These are phyloP conservation scores for Cheilosia grossa DNA, from an alignment of 2,888 invertebrate genomes.

Conservation along the genomic window DNA sequence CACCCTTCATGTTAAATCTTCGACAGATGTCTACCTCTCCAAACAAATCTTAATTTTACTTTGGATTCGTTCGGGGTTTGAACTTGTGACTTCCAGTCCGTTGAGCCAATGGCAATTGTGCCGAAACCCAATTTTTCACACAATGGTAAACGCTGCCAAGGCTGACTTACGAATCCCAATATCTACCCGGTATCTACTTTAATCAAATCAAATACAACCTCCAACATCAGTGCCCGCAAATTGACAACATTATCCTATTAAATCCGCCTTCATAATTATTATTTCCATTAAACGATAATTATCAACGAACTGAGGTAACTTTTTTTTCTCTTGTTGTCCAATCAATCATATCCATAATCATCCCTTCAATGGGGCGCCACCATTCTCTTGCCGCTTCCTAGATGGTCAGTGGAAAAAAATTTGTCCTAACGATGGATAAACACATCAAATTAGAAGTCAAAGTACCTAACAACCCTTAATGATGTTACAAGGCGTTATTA, in stretches of 20 bases:
- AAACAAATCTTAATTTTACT: too few relatives aligned
- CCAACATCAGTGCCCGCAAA: constrained; percentile 18
- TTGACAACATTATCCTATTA: constrained; percentile 65
- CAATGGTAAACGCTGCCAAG: too few relatives aligned
- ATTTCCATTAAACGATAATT: constrained; percentile 49
- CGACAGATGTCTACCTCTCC: too few relatives aligned
- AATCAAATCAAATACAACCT: constrained; percentile 3
- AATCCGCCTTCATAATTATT: constrained; percentile 54
- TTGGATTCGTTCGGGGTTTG: too few relatives aligned
- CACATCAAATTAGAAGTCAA: constrained; percentile 51
- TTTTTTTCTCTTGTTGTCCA: constrained; percentile 76
- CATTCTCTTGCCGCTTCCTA: not conserved
- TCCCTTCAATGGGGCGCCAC: constrained; percentile 30
- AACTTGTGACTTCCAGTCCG: too few relatives aligned
- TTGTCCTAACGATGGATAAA: constrained; percentile 20
- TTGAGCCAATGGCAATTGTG: too few relatives aligned
- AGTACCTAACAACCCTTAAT: constrained; percentile 54
- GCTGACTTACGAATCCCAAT: too few relatives aligned
- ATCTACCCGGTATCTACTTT: not conserved
- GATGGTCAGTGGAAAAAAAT: constrained; percentile 28
- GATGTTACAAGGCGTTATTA: constrained; percentile 42
- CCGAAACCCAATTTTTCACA: too few relatives aligned
- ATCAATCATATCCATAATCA: constrained; percentile 79
- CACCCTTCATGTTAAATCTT: too few relatives aligned
- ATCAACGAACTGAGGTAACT: constrained; percentile 38